Conservation (phyloP, 2,797 vertebrate genomes). For the Notamacropus eugenii region DNA sequence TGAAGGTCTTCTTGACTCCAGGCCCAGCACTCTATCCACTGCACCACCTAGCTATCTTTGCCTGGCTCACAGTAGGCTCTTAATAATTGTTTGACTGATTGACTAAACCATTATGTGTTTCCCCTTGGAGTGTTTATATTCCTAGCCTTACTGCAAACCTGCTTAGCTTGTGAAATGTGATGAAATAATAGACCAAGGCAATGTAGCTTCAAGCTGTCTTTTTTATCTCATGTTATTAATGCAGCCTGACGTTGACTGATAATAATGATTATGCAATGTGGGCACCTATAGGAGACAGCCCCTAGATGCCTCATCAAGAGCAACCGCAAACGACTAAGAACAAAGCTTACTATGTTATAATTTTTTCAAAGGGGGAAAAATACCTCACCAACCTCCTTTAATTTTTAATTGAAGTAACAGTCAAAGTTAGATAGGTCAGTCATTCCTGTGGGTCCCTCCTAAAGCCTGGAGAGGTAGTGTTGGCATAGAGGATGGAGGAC, state of each 20-base stretch:
- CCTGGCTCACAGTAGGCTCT: neutral
- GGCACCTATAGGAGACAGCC: slow-evolving; percentile 70
- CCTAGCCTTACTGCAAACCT: slow-evolving; percentile 42
- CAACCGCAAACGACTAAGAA: slow-evolving; percentile 52
- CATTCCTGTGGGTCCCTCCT: neutral
- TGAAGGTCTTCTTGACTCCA: neutral
- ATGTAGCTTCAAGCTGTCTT: slow-evolving; percentile 58
- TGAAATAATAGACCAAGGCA: slow-evolving; percentile 62
- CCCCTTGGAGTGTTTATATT: slow-evolving; percentile 58
- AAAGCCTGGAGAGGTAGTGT: neutral
- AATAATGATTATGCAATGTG: slow-evolving; percentile 77
- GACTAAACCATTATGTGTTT: neutral
- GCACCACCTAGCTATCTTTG: neutral
- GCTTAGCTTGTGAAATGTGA: slow-evolving; percentile 60
- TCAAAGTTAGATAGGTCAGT: neutral
- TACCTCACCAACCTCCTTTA: neutral
- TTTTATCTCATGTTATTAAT: slow-evolving; percentile 73
- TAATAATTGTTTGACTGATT: neutral
- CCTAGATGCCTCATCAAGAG: slow-evolving; percentile 65
- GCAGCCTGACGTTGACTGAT: slow-evolving; percentile 77
- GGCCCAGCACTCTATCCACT: neutral
- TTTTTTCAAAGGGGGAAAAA: slow-evolving; percentile 56
- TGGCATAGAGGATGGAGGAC: neutral
- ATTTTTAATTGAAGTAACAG: slow-evolving; percentile 29
- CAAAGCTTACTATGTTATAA: slow-evolving; percentile 57